These are phyloP conservation scores for Gobiocypris rarus DNA, from an alignment of 2,113 vertebrate species.

Conservation along the genomic window DNA sequence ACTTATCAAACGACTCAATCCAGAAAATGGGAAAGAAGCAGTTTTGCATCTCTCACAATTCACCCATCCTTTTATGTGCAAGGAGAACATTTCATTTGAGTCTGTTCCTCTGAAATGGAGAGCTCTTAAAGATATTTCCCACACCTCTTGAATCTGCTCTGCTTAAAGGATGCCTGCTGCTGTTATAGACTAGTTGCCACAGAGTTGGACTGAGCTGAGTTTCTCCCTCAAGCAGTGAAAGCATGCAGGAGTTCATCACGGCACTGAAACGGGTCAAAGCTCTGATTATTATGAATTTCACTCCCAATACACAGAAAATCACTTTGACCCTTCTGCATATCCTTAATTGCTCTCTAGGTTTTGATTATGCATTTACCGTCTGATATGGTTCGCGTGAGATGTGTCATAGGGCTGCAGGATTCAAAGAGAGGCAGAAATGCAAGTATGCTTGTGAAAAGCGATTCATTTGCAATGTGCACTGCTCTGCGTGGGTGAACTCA, in stretches of 20 bases:
- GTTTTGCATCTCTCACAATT: background rate
- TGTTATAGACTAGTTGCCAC: constrained; percentile 21
- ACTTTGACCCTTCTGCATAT: background rate
- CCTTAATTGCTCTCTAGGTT: constrained; percentile 22
- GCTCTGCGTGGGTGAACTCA: constrained; percentile 38
- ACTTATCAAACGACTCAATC: background rate
- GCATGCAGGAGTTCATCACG: constrained; percentile 12
- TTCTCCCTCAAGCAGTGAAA: constrained; percentile 28
- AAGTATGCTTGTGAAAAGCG: constrained; percentile 3
- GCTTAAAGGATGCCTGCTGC: constrained; percentile 33
- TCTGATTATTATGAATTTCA: constrained; percentile 14
- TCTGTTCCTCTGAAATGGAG: constrained; percentile 13
- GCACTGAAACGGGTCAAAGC: constrained; percentile 18
- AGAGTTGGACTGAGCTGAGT: background rate
- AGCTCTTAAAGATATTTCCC: constrained; percentile 27
- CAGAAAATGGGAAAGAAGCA: background rate
- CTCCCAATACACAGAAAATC: constrained; percentile 25
- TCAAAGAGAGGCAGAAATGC: background rate
- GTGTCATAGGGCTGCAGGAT: background rate
- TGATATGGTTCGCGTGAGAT: constrained; percentile 28
- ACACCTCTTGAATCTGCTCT: constrained; percentile 17
- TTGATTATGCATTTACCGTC: background rate
- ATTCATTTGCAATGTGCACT: constrained; percentile 22
- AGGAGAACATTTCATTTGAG: constrained; percentile 17
- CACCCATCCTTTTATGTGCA: constrained; percentile 21